These are phyloP conservation scores for Lophura nycthemera DNA, from an alignment of 2,113 vertebrate species.

Conservation along the genomic window DNA sequence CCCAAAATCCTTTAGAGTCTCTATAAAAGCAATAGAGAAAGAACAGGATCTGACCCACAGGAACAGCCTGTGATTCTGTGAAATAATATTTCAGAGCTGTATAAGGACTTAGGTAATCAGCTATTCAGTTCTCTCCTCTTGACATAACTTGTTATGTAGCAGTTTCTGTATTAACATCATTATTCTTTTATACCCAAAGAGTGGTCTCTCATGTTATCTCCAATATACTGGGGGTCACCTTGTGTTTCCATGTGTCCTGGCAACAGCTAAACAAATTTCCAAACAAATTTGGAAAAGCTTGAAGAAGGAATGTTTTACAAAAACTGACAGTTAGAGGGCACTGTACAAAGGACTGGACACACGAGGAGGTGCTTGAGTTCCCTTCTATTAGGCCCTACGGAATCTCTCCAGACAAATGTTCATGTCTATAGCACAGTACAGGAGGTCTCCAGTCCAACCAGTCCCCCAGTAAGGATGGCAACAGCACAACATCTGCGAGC, in stretches of 20 bases:
- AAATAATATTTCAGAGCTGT: not conserved
- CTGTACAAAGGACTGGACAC: not conserved
- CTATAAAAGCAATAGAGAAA: not conserved
- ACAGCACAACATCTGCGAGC: not conserved
- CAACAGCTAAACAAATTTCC: not conserved
- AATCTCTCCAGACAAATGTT: not conserved
- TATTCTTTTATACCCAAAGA: not conserved
- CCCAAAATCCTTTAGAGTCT: not conserved
- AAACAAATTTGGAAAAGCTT: not conserved
- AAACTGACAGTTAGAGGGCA: not conserved
- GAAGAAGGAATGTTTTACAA: not conserved
- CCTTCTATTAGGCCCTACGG: not conserved
- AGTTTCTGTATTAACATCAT: not conserved
- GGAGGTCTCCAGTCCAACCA: not conserved
- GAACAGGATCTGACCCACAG: not conserved
- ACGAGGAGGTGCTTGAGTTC: not conserved
- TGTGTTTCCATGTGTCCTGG: not conserved
- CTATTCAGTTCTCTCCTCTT: not conserved
- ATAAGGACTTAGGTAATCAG: not conserved
- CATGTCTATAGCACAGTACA: fast-evolving
- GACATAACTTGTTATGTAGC: not conserved
- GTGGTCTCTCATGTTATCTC: not conserved
- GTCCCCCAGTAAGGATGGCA: not conserved
- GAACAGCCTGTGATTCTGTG: not conserved
- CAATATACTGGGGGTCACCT: not conserved